Base-by-base conservation (phyloP, 2,888 invertebrate genomes). In the Mythimna albipuncta region DNA sequence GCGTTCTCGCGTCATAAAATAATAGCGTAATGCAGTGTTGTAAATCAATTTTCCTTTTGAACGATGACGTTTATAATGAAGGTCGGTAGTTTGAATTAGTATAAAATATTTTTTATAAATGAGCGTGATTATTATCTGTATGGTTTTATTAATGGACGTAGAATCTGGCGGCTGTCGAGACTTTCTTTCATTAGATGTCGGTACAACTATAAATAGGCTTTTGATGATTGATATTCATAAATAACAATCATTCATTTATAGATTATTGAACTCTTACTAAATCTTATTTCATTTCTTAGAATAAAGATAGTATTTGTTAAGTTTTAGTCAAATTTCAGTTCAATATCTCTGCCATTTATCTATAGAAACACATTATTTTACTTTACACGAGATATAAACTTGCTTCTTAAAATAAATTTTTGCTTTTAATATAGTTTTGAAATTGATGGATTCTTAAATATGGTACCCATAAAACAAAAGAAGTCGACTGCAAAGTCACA, bases 1-100 rank as follows among this genome's bases (percentile, higher is more conserved):
- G 93, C 95, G 94, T 94, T 95, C 94, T 94, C 94, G 95, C 94
- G 94, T 95, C 95, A 95, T 95, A 94, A 95, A 95, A 94, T 95
- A 96, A 96, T 95, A 94, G 95, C 94, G 94, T 95, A 95, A 95
- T 95, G 95, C 94, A 93, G 92, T 89, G 94, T 91, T 91, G 93
- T 95, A 95, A 95, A 95, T 95, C 95, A 95, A 94, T 95, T 95
- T 94, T 93, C 92, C 93, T 92, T 94, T 95, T 94, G 93, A 94
- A 93, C 92, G 94, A 89, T 91, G 95, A 94, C 94, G 92, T 93
- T 94, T 93, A 92, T 94, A 94, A 95, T 93, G 94, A 94, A 92
- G 89, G 93, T 89, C 92, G 93, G 94, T 93, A 93, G 93, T 93
- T 91, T 90, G 91, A 92, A 93, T 93, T 93, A 91, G 93, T 91